These are phyloP conservation scores for Capitulum mitella DNA, from an alignment of 2,888 invertebrate species.

Conservation along the genomic window DNA sequence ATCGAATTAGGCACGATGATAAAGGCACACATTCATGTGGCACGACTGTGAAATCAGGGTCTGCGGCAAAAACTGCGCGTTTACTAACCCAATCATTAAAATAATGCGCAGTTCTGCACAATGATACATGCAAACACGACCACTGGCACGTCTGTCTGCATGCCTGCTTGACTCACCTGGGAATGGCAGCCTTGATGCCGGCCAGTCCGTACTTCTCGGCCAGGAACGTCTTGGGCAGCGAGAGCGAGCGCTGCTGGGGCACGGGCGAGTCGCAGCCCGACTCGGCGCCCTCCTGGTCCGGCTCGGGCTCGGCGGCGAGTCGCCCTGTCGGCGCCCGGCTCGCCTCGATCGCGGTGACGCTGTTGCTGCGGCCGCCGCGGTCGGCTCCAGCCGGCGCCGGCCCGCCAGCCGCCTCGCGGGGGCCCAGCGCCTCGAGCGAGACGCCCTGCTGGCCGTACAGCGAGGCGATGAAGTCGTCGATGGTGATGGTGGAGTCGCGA, in stretches of 20 bases:
- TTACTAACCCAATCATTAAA: too few relatives aligned
- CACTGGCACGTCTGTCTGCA: too few relatives aligned
- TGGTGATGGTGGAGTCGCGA: constrained; percentile 20
- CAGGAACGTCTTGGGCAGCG: constrained; percentile 51
- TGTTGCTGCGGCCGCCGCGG: constrained; percentile 33
- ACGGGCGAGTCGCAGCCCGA: constrained; percentile 42
- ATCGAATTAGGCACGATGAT: too few relatives aligned
- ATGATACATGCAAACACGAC: too few relatives aligned
- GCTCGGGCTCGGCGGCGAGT: constrained; percentile 27
- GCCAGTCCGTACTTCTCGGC: constrained; percentile 40
- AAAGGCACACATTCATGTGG: too few relatives aligned
- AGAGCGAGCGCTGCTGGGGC: constrained; percentile 47
- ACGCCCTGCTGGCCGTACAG: constrained; percentile 31
- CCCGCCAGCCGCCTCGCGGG: constrained; percentile 50
- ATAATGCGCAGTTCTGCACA: too few relatives aligned
- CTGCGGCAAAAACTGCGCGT: too few relatives aligned
- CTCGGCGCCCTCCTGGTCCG: constrained; percentile 38
- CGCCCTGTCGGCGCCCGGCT: too few relatives aligned
- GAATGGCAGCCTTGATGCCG: constrained; percentile 36
- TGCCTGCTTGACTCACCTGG: constrained; percentile 33
- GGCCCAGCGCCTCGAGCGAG: constrained; percentile 37
- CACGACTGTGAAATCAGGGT: too few relatives aligned
- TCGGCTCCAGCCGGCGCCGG: constrained; percentile 14
- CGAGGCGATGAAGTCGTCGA: constrained; percentile 17
- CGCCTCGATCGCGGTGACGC: constrained; percentile 23